Evolutionary conservation across 1,140 invertebrate species (phyloP).

Genomic region (Gonatopus flavifemur): DNA sequence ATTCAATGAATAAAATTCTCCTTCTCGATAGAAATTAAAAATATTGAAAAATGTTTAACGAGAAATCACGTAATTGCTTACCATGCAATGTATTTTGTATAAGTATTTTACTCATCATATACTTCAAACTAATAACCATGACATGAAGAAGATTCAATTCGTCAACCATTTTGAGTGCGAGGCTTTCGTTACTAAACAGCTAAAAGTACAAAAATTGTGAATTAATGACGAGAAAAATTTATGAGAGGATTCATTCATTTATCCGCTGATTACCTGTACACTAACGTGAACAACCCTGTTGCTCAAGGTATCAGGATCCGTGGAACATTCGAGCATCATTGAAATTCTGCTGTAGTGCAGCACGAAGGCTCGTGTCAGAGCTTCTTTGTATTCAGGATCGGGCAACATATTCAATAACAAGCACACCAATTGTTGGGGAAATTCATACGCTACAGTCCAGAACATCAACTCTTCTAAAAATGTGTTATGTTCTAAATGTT

Average conservation of each 20-base stretch:
- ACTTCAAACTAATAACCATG: constrained; percentile 89
- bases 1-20: too few species aligned
- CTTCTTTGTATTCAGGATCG: constrained; percentile 94
- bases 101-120: constrained; percentile 91
- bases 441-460: constrained; percentile 97
- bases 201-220: constrained; percentile 39
- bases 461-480: constrained; percentile 96
- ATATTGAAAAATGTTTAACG: too few species aligned
- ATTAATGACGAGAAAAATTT: background rate
- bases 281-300: constrained; percentile 96
- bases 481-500: constrained; percentile 79
- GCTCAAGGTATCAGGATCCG: constrained; percentile 86
- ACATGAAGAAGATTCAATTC: constrained; percentile 88
- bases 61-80: too few species aligned
- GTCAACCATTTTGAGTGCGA: constrained; percentile 88
- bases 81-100: constrained; percentile 85
- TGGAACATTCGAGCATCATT: constrained; percentile 82
- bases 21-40: too few species aligned
- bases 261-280: constrained; percentile 71
- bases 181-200: constrained; percentile 89
- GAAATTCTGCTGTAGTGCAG: constrained; percentile 94
- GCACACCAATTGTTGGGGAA: constrained; percentile 95
- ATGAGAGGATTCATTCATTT: constrained; percentile 4
- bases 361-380: constrained; percentile 91
- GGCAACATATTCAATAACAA: constrained; percentile 94